These are phyloP conservation scores for Rhynchotus rufescens DNA, from an alignment of 2,797 vertebrate genomes.

Conservation along the genomic window DNA sequence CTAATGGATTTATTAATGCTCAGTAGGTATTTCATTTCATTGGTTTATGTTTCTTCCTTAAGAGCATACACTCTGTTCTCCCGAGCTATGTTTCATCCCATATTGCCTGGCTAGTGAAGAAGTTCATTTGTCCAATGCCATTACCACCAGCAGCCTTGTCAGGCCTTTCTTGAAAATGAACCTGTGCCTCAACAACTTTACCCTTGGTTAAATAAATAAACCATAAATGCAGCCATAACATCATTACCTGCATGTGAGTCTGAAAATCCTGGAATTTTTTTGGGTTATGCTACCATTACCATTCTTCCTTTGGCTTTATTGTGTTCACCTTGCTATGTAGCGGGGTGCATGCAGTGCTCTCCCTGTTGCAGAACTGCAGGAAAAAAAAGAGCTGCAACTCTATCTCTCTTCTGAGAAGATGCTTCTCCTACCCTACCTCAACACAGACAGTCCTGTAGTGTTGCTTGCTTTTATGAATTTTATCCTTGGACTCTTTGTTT, in stretches of 20 bases:
- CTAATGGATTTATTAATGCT: slow-evolving; percentile 61
- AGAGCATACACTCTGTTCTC: not conserved
- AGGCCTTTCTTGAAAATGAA: slow-evolving; percentile 48
- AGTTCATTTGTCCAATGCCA: slow-evolving; percentile 21
- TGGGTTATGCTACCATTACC: slow-evolving; percentile 24
- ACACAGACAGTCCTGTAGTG: not conserved
- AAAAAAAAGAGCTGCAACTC: not conserved
- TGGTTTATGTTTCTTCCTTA: slow-evolving; percentile 35
- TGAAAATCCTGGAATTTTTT: slow-evolving; percentile 61
- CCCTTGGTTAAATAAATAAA: slow-evolving; percentile 71
- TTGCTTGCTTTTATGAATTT: not conserved
- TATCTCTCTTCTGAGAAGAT: not conserved
- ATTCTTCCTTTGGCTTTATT: slow-evolving; percentile 33
- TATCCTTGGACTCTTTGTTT: not conserved
- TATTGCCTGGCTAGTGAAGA: not conserved
- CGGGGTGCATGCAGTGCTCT: not conserved
- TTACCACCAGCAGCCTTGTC: slow-evolving; percentile 51
- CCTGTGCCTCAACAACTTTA: slow-evolving; percentile 43
- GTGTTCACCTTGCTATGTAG: slow-evolving; percentile 49
- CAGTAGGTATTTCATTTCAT: slow-evolving; percentile 40
- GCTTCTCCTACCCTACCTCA: not conserved
- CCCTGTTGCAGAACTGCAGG: not conserved
- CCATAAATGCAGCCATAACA: slow-evolving; percentile 32
- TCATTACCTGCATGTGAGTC: slow-evolving; percentile 43
- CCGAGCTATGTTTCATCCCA: not conserved